Percentiles rank a stretch among this genome's conserved stretches.
These are phyloP conservation scores for Clunio marinus DNA, from an alignment of 2,888 invertebrate genomes.

Conservation along the genomic window DNA sequence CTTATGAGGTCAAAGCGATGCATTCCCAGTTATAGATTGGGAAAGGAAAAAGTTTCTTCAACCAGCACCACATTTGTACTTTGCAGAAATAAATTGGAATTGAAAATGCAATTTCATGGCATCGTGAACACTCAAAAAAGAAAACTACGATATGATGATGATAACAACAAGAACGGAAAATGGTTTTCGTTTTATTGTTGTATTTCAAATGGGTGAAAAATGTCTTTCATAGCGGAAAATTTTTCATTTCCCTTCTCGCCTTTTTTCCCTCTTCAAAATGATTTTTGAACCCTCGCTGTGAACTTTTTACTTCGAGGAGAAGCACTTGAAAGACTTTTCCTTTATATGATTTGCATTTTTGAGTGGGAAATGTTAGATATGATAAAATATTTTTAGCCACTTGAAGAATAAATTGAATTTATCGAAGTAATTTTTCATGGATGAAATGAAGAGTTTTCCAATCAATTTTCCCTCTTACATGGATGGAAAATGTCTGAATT, in stretches of 20 bases:
- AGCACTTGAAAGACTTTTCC: too few species aligned
- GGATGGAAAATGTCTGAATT: slow-evolving; percentile 7
- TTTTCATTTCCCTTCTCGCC: slow-evolving; percentile 92
- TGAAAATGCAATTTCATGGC: slow-evolving; percentile 35
- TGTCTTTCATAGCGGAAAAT: slow-evolving; percentile 63
- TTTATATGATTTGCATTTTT: too few species aligned
- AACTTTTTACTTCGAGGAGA: too few species aligned
- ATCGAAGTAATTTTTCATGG: slow-evolving; percentile 7
- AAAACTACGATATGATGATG: neutral
- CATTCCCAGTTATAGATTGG: too few species aligned
- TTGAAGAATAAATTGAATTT: neutral
- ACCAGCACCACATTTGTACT: too few species aligned
- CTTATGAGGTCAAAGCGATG: too few species aligned
- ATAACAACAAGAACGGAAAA: neutral
- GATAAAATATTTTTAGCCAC: too few species aligned
- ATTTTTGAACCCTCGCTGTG: too few species aligned
- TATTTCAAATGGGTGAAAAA: neutral
- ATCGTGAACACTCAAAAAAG: slow-evolving; percentile 9
- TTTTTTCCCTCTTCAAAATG: slow-evolving; percentile 65
- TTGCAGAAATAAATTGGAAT: slow-evolving; percentile 36
- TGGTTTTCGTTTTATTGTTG: neutral
- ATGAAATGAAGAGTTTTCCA: too few species aligned
- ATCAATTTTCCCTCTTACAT: neutral
- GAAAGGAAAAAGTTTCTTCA: too few species aligned
- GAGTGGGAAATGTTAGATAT: too few species aligned